These are phyloP conservation scores for Eucera pruinosa DNA, from an alignment of 2,888 invertebrate genomes.

Conservation along the genomic window DNA sequence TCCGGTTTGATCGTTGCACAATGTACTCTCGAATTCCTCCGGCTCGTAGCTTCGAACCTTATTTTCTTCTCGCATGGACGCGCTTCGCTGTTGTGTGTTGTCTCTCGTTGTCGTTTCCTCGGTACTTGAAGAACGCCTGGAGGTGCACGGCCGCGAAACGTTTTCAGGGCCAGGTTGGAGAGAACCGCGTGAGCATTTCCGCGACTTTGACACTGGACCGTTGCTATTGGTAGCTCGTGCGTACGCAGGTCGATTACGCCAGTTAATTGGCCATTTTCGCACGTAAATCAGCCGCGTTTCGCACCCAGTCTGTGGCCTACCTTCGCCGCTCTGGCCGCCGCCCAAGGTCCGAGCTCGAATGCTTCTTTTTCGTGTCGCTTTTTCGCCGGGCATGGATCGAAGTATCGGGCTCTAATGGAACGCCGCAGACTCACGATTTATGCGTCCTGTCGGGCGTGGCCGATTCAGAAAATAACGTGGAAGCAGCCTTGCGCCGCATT, in stretches of 20 bases:
- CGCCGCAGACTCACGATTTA: slow-evolving; percentile 36
- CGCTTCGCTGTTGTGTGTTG: not conserved
- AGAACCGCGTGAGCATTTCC: slow-evolving; percentile 52
- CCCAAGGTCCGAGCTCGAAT: slow-evolving; percentile 70
- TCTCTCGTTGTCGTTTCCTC: slow-evolving; percentile 24
- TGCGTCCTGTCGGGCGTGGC: slow-evolving; percentile 54
- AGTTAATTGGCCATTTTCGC: slow-evolving; percentile 77
- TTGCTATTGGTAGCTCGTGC: slow-evolving; percentile 6
- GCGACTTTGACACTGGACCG: slow-evolving; percentile 42
- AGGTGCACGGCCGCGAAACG: slow-evolving; percentile 46
- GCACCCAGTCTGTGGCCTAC: slow-evolving; percentile 63
- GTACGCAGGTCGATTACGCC: slow-evolving; percentile 60
- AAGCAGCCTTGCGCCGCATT: slow-evolving; percentile 49
- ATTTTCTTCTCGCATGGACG: slow-evolving; percentile 23
- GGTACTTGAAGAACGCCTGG: slow-evolving; percentile 10
- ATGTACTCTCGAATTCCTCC: slow-evolving; percentile 60
- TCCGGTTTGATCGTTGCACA: slow-evolving; percentile 76
- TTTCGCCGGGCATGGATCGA: slow-evolving; percentile 46
- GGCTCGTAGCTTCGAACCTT: slow-evolving; percentile 20
- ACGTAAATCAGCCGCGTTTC: slow-evolving; percentile 73
- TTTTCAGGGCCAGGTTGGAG: slow-evolving; percentile 34
- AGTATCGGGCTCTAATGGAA: slow-evolving; percentile 54
- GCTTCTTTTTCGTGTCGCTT: slow-evolving; percentile 56
- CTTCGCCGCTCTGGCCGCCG: slow-evolving; percentile 65
- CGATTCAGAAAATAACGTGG: slow-evolving; percentile 47